Conservation (phyloP, 53 echinoderm and acorn worm genomes). For the Echinarachnius parma region DNA sequence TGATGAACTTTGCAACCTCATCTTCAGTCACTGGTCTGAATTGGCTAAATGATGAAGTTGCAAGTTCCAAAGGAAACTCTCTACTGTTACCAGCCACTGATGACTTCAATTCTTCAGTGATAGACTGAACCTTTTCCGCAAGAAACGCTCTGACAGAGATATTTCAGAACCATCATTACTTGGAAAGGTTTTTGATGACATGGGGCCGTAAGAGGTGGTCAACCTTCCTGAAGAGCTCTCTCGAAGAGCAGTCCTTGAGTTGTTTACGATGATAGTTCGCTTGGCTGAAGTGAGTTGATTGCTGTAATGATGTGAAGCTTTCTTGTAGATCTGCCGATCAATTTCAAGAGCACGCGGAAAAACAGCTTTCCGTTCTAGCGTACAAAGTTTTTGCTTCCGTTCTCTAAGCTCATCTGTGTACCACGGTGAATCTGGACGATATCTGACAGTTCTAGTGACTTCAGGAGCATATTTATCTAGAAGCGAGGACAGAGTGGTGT, state of each 20-base stretch:
- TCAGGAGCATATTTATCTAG: too few relatives aligned
- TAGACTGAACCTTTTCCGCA: background rate
- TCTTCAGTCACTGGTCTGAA: too few relatives aligned
- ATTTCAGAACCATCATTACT: background rate
- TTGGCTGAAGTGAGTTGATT: constrained; percentile 11
- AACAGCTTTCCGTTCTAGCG: constrained; percentile 4
- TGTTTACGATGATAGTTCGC: too few relatives aligned
- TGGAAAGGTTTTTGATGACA: constrained; percentile 14
- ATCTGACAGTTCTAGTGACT: too few relatives aligned
- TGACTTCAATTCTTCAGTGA: too few relatives aligned
- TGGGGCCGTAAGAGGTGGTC: constrained; percentile 5
- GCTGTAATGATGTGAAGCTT: constrained; percentile 9
- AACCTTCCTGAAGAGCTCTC: background rate
- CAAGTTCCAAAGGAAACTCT: too few relatives aligned
- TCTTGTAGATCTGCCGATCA: constrained; percentile 15
- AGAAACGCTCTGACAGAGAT: constrained; percentile 15
- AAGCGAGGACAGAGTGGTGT: too few relatives aligned
- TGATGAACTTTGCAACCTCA: too few relatives aligned
- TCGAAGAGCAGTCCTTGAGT: constrained; percentile 4
- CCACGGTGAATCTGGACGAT: background rate
- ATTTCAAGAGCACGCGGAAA: constrained; percentile 7
- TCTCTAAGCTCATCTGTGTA: constrained; percentile 3
- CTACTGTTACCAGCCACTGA: too few relatives aligned
- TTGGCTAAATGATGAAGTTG: too few relatives aligned
- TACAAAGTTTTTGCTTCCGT: background rate